Percentiles rank a stretch among this genome's conserved stretches.
These are phyloP conservation scores for Synchiropus splendidus DNA, from an alignment of 2,113 vertebrate genomes.

Conservation along the genomic window DNA sequence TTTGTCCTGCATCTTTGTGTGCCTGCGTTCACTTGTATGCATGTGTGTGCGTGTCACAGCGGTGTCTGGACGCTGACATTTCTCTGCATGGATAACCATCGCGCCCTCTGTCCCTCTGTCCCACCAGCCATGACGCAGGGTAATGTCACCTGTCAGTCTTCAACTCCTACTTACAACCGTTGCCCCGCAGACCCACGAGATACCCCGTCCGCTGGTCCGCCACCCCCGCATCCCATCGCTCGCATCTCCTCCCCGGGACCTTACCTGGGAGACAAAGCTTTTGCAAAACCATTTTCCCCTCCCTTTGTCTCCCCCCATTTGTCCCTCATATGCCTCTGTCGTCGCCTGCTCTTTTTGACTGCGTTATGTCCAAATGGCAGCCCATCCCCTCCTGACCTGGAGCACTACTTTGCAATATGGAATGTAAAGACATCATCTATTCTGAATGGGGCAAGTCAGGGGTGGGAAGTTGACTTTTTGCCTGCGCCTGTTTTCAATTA, in stretches of 20 bases:
- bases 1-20: slow-evolving; percentile 76
- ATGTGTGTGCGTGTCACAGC: slow-evolving; percentile 56
- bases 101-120: slow-evolving; percentile 72
- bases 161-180: slow-evolving; percentile 47
- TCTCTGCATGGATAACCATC: slow-evolving; percentile 89
- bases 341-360: slow-evolving; percentile 35
- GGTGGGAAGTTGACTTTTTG: slow-evolving; percentile 60
- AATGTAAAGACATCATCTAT: slow-evolving; percentile 25
- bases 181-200: slow-evolving; percentile 19
- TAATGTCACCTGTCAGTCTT: slow-evolving; percentile 91
- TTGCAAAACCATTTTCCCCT: slow-evolving; percentile 14
- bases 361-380: slow-evolving; percentile 50
- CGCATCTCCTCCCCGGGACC: slow-evolving; percentile 21
- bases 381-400: slow-evolving; percentile 12
- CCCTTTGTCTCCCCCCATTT: slow-evolving; percentile 30
- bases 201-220: slow-evolving; percentile 16
- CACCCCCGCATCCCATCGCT: slow-evolving; percentile 19
- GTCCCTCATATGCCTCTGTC: slow-evolving; percentile 32
- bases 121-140: slow-evolving; percentile 75
- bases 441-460: slow-evolving; percentile 39
- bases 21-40: slow-evolving; percentile 48
- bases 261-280: slow-evolving; percentile 40
- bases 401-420: slow-evolving; percentile 21
- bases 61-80: slow-evolving; percentile 77
- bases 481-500: slow-evolving; percentile 69